Base-by-base conservation (phyloP, 2,113 vertebrate genomes). In the Perca flavescens region DNA sequence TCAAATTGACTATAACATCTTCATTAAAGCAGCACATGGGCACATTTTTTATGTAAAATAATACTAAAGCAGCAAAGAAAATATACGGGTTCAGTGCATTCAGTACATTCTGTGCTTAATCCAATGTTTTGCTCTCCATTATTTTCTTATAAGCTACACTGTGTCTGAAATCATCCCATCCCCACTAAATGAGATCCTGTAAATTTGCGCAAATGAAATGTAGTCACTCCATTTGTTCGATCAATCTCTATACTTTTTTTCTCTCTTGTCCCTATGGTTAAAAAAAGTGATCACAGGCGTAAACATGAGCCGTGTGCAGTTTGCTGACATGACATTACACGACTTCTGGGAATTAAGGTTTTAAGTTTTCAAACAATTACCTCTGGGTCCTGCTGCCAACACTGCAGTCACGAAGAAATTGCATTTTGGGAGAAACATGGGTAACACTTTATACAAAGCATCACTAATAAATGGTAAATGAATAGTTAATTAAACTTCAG, bases 1-100 rank as follows among this genome's bases (percentile, higher is more conserved):
- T 90, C 54, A 88, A 73, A 71, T 31, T 58, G 62, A 73, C 67
- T 72, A 1, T 61, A 75, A 47, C 6, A 1, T 82, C 43, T 85
- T 50, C 11, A 28, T 86, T 68, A 53, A 78, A 86, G 67, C 68
- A 49, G 72, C 34, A 63, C 72, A 43, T 8, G 1, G 50, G 52
- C 5, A 54, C 17, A 47, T 70, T 54, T 61, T 43, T 25, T 7
- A 60, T 60, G 49, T 46, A 53, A 75, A 68, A 74, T 57, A 47
- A 54, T 56, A 46, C 22, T 34, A 17, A 67, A 72, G 15, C 28
- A 11, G 28, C 58, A 21, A 64, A 49, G 53, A 28, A 60, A 22
- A 53, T 50, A 52, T 21, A 43, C 17, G 13, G 53, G 43, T 25
- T 22, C 11, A 8, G 52, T 47, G 14, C 21, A 57, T n/a, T 22